phyloP scores from a whole-genome alignment of 2,888 invertebrate species.

The Pandemis heparana region DNA sequence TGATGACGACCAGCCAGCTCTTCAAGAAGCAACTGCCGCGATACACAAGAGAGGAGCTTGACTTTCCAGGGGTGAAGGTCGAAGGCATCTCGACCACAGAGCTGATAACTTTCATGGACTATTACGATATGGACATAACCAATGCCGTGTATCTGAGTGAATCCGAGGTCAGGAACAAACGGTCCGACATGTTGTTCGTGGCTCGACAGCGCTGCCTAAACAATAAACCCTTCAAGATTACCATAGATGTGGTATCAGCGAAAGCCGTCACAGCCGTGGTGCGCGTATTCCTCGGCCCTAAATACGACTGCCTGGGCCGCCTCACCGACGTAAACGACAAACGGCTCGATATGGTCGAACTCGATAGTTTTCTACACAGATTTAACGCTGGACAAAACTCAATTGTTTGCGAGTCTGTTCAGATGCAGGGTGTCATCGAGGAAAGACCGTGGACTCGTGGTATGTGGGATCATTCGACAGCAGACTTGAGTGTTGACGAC shows the following conservation, averaged over 20 bases:
- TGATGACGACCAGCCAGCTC: constrained; percentile 82
- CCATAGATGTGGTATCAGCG: constrained; percentile 84
- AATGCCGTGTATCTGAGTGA: constrained; percentile 85
- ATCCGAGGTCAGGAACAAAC: constrained; percentile 77
- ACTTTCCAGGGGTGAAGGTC: constrained; percentile 87
- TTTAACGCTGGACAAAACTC: constrained; percentile 88
- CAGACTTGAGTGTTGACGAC: constrained; percentile 24
- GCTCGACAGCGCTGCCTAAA: constrained; percentile 88
- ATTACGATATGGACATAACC: constrained; percentile 88
- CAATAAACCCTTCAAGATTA: constrained; percentile 87
- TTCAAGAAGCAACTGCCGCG: constrained; percentile 86
- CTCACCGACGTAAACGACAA: constrained; percentile 80
- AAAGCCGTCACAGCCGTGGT: constrained; percentile 86
- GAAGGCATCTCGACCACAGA: constrained; percentile 87
- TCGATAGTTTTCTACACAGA: constrained; percentile 85
- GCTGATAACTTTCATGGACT: constrained; percentile 89
- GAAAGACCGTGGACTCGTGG: constrained; percentile 84
- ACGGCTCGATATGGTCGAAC: constrained; percentile 76
- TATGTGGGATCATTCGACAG: constrained; percentile 55
- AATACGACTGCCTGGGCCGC: constrained; percentile 88
- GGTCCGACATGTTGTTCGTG: constrained; percentile 76
- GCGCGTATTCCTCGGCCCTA: constrained; percentile 89
- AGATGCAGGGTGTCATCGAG: constrained; percentile 87
- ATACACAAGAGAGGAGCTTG: constrained; percentile 87
- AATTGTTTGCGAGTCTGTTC: constrained; percentile 88